phyloP scores from a whole-genome alignment of 1,140 invertebrate genomes.

The Bombus haemorrhoidalis region DNA sequence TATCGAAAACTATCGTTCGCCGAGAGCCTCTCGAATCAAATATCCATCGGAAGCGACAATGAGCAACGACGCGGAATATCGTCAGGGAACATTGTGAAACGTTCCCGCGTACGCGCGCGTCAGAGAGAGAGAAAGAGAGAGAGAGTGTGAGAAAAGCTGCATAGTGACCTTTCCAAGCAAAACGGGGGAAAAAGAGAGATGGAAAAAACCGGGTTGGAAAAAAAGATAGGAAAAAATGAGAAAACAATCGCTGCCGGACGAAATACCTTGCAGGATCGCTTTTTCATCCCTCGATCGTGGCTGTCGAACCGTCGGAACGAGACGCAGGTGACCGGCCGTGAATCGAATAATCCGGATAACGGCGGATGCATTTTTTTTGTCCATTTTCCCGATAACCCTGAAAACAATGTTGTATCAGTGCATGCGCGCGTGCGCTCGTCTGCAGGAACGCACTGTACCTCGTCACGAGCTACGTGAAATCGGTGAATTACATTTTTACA shows the following conservation, averaged over 20 bases:
- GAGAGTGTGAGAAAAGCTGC: too few relatives aligned
- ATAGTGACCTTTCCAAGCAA: neutral
- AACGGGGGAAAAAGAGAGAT: neutral
- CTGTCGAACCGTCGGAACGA: constrained; percentile 19
- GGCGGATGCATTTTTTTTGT: constrained; percentile 29
- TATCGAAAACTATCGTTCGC: neutral
- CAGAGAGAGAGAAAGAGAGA: neutral
- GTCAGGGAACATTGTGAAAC: neutral
- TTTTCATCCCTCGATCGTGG: constrained; percentile 18
- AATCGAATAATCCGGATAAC: constrained; percentile 50
- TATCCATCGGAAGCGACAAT: neutral
- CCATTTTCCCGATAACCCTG: constrained; percentile 41
- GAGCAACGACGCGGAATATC: neutral
- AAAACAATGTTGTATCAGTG: constrained; percentile 42
- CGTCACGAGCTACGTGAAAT: constrained; percentile 18
- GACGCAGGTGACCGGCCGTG: constrained; percentile 36
- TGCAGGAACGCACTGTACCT: neutral
- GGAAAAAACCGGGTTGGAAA: neutral
- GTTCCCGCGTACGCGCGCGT: neutral
- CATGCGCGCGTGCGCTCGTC: too few relatives aligned
- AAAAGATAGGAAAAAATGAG: neutral
- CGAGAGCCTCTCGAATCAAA: neutral
- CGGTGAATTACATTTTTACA: constrained; percentile 53
- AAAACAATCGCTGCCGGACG: neutral
- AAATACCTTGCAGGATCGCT: constrained; percentile 11